These are phyloP conservation scores for Lepetodrilus schrolli DNA, from an alignment of 2,888 invertebrate species.

Conservation along the genomic window DNA sequence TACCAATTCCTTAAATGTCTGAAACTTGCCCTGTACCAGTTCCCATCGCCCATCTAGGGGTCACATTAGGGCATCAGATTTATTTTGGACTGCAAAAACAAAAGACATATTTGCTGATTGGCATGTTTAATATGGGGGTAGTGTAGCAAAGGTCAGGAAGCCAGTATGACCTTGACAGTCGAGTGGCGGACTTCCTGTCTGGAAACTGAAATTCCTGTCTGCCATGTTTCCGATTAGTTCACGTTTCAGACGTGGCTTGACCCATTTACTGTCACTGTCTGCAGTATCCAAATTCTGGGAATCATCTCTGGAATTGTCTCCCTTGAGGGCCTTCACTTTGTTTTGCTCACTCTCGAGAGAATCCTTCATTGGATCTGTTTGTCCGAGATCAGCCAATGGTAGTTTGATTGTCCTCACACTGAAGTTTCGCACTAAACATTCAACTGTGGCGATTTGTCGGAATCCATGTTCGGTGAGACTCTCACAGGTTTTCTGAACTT, in stretches of 20 bases:
- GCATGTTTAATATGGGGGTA: constrained; percentile 78
- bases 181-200: constrained; percentile 82
- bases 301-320: neutral
- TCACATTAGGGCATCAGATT: no score
- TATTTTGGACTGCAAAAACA: neutral
- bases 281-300: neutral
- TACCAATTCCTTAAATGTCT: no score
- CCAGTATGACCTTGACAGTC: constrained; percentile 95
- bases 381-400: constrained; percentile 56
- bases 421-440: constrained; percentile 79
- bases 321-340: neutral
- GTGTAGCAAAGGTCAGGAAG: constrained; percentile 93
- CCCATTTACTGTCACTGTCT: neutral
- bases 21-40: no score
- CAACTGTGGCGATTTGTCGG: constrained; percentile 88
- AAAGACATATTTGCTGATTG: no score
- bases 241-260: constrained; percentile 49
- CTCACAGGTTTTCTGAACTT: constrained; percentile 92
- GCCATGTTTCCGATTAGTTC: constrained; percentile 46
- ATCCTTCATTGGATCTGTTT: neutral
- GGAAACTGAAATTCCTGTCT: constrained; percentile 55
- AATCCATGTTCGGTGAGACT: constrained; percentile 85
- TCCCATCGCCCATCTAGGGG: no score
- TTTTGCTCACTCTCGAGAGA: neutral
- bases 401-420: constrained; percentile 67